Base-by-base conservation (phyloP, 1,140 invertebrate species). In the Dolichoris vasculosae region DNA sequence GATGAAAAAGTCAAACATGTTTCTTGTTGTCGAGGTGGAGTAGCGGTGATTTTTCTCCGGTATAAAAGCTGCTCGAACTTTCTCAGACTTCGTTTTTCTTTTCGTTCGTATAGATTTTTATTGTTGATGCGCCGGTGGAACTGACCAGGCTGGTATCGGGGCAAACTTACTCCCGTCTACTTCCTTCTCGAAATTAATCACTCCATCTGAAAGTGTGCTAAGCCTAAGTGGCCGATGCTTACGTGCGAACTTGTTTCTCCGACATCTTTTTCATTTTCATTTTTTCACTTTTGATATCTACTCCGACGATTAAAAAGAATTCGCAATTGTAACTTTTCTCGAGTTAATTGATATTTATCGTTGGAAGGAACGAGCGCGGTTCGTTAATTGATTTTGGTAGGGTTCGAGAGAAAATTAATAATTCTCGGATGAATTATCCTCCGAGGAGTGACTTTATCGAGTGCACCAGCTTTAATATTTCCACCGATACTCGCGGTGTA, bases 1-100 rank as follows among this genome's bases (percentile, higher is more conserved):
- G 75, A 77, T 77, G 75, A 77, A 77, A 77, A 73, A 73, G 38
- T 73, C 38, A 73, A 73, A 73, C 69, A 73, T 43, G 69, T 73
- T 73, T 73, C 69, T 73, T 43, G 32, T 43, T 73, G 38, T 71
- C 40, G 69, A 43, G 17, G 38, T 73, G 20, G 69, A 73, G 69
- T 73, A 43, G 38, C 69, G 3, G 38, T 73, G 69, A 73, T 73
- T 73, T 73, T 71, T 73, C 69, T 43, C 40, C 6, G 69, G 15
- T 38, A 9, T 73, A 73, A 43, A 73, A 43, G 69, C 69, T 73
- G 40, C 69, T 38, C 32, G 38, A 73, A 73, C 69, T 73, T 73
- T 73, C 69, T 73, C 69, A 73, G 69, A 32, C 69, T 73, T 43
- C 7, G 23, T 43, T 43, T 73, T 43, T 73, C 69, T 26, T 73